Evolutionary conservation across 2,888 invertebrate genomes (phyloP).

Genomic region (Euplagia quadripunctaria): DNA sequence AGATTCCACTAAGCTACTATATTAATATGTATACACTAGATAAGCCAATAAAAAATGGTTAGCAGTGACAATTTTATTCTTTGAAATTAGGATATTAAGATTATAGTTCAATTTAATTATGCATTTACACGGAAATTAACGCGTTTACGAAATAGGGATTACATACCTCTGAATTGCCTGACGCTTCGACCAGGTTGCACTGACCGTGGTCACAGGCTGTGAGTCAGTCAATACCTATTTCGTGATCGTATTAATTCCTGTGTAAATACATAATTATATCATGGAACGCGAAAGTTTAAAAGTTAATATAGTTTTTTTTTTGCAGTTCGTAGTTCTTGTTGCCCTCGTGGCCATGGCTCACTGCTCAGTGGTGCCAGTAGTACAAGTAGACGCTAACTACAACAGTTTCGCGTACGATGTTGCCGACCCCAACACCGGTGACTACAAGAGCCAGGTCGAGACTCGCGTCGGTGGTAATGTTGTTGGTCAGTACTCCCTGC

Average conservation of each 20-base stretch:
- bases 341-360: conserved; percentile 71
- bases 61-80: no score
- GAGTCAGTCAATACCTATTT: no score
- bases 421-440: conserved; percentile 86
- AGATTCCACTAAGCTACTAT: no score
- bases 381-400: conserved; percentile 70
- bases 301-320: conserved; percentile 20
- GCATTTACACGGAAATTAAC: no score
- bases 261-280: no score
- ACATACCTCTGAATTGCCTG: no score
- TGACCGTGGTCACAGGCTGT: no score
- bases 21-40: background rate
- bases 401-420: conserved; percentile 85
- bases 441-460: conserved; percentile 86
- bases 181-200: no score
- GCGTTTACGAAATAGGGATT: no score
- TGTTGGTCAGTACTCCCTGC: conserved; percentile 84
- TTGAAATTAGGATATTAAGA: background rate
- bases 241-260: no score
- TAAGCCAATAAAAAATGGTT: no score
- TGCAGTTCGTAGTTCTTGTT: conserved; percentile 75
- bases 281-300: no score
- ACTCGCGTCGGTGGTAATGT: conserved; percentile 82
- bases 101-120: background rate
- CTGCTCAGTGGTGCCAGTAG: conserved; percentile 71